These are phyloP conservation scores for Eulithis testata DNA, from an alignment of 2,888 invertebrate genomes.

Conservation along the genomic window DNA sequence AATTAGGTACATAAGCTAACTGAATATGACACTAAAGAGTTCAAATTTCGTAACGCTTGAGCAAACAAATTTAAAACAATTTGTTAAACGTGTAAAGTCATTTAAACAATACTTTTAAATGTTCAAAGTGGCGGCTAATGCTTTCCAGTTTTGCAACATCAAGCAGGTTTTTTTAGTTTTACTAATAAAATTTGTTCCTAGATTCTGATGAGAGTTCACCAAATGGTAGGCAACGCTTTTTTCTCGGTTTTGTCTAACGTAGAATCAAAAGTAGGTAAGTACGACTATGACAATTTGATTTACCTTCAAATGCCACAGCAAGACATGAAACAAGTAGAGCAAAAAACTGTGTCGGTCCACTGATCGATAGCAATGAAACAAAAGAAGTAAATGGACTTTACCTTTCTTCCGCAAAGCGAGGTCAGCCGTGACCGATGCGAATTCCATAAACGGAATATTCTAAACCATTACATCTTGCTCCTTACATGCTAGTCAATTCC, in stretches of 20 bases:
- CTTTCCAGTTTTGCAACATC: too few species aligned
- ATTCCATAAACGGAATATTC: constrained; percentile 67
- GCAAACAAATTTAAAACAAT: too few species aligned
- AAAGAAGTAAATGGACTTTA: constrained; percentile 69
- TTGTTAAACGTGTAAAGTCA: too few species aligned
- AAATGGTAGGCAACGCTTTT: too few species aligned
- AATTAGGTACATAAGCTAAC: too few species aligned
- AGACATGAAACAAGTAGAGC: constrained; percentile 52
- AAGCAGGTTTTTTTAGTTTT: too few species aligned
- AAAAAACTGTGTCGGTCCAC: constrained; percentile 59
- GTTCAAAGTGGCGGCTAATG: too few species aligned
- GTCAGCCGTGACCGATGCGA: constrained; percentile 74
- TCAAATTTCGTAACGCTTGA: too few species aligned
- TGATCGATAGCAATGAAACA: constrained; percentile 66
- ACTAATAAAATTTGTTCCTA: too few species aligned
- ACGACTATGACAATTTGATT: constrained; percentile 6
- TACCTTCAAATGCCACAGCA: constrained; percentile 45
- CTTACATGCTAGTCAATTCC: constrained; percentile 34
- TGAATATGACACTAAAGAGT: too few species aligned
- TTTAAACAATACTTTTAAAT: too few species aligned
- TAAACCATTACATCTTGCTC: constrained; percentile 49
- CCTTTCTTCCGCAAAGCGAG: constrained; percentile 79
- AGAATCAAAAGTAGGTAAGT: background rate
- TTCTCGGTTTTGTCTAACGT: background rate
- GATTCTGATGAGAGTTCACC: too few species aligned